Conservation (phyloP, 2,797 vertebrate genomes). For the Arnoldichthys spilopterus region DNA sequence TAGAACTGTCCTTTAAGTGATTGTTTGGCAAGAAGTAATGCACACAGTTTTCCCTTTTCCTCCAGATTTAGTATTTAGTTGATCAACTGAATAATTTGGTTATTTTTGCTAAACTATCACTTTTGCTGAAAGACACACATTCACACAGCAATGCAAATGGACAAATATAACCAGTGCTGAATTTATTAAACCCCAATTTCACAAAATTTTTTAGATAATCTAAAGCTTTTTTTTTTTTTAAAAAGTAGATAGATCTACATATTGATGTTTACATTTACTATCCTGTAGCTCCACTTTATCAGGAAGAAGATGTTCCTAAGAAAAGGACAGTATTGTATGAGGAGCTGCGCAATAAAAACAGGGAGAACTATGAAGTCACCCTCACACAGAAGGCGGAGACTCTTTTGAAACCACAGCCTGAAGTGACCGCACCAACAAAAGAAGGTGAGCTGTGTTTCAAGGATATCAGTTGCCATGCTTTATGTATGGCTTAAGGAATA, state of each 20-base stretch:
- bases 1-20: constrained; percentile 19
- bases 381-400: constrained; percentile 76
- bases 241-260: neutral
- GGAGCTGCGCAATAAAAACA: constrained; percentile 84
- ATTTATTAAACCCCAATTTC: neutral
- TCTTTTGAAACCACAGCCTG: constrained; percentile 71
- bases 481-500: no score
- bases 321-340: constrained; percentile 81
- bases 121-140: no score
- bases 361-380: constrained; percentile 79
- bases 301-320: constrained; percentile 74
- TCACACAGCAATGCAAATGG: no score
- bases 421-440: constrained; percentile 67
- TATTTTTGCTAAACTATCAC: no score
- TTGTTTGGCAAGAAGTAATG: neutral
- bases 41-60: neutral
- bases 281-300: constrained; percentile 68
- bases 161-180: neutral
- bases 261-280: neutral
- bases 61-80: no score
- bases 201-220: neutral
- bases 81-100: no score
- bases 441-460: constrained; percentile 72
- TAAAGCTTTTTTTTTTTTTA: neutral
- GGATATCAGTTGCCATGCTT: neutral